phyloP scores from a whole-genome alignment of 2,888 invertebrate genomes.

The Apodemia duryi region DNA sequence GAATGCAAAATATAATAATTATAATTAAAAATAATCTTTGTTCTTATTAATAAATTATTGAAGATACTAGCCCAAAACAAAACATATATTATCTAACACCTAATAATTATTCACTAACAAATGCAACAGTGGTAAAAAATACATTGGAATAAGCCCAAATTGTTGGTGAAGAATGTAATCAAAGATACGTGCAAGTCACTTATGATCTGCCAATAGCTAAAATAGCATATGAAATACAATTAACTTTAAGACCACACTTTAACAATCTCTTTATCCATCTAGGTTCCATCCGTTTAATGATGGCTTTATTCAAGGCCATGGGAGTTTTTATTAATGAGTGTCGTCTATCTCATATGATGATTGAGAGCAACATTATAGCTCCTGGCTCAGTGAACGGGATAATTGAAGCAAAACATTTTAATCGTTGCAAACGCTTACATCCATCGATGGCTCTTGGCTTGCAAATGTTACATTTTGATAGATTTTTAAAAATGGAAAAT shows the following conservation, averaged over 20 bases:
- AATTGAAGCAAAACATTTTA: too few species aligned
- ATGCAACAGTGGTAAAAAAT: not conserved
- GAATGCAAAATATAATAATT: too few species aligned
- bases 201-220: slow-evolving; percentile 28
- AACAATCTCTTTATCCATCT: slow-evolving; percentile 25
- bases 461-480: slow-evolving; percentile 38
- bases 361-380: too few species aligned
- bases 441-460: slow-evolving; percentile 33
- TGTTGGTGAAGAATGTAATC: not conserved
- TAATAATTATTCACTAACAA: slow-evolving; percentile 13
- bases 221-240: slow-evolving; percentile 32
- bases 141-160: slow-evolving; percentile 14
- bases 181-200: not conserved
- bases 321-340: slow-evolving; percentile 31
- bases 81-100: not conserved
- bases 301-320: slow-evolving; percentile 32
- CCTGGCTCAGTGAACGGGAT: too few species aligned
- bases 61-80: too few species aligned
- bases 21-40: too few species aligned
- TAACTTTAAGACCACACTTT: slow-evolving; percentile 26
- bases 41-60: too few species aligned
- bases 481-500: slow-evolving; percentile 27
- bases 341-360: too few species aligned
- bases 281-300: slow-evolving; percentile 24
- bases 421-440: slow-evolving; percentile 38